Percentiles rank a stretch among this genome's conserved stretches.
phyloP scores from a whole-genome alignment of 2,113 vertebrate genomes.

The Periophthalmus modestus region DNA sequence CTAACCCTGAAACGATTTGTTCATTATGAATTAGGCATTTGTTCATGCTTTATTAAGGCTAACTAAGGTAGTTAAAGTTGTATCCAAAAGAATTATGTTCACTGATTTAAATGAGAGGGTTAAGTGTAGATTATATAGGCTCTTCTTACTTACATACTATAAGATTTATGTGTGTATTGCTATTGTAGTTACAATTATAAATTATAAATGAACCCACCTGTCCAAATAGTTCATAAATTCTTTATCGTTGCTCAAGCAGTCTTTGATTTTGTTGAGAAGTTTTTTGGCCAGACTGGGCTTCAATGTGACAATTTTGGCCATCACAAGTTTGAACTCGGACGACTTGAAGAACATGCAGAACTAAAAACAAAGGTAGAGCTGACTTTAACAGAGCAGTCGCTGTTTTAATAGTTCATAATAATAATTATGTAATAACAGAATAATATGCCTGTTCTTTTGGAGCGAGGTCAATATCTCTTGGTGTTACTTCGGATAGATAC shows the following conservation, averaged over 20 bases:
- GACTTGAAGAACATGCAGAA: constrained; percentile 53
- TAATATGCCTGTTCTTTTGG: constrained; percentile 48
- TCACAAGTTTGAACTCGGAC: background rate
- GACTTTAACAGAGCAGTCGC: background rate
- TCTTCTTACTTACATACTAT: background rate
- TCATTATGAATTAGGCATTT: too few species aligned
- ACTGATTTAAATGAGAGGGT: too few species aligned
- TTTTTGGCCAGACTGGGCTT: constrained; percentile 32
- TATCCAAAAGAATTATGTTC: too few species aligned
- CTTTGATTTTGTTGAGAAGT: constrained; percentile 32
- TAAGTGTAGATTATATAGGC: too few species aligned
- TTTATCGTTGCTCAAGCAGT: constrained; percentile 19
- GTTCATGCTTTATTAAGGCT: too few species aligned
- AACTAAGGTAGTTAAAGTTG: too few species aligned
- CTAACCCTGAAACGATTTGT: too few species aligned
- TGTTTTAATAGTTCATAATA: background rate
- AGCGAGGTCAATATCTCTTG: constrained; percentile 47
- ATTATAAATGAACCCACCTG: constrained; percentile 40
- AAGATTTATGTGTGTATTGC: background rate
- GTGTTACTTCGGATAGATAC: constrained; percentile 41
- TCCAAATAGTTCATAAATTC: constrained; percentile 29
- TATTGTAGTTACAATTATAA: background rate
- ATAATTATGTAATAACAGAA: background rate
- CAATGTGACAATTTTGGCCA: constrained; percentile 1
- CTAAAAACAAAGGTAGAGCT: constrained; percentile 36